Evolutionary conservation across 2,888 invertebrate genomes (phyloP), one percentile per base, ranked within the genome.

Genomic region (Lasiommata megera): DNA sequence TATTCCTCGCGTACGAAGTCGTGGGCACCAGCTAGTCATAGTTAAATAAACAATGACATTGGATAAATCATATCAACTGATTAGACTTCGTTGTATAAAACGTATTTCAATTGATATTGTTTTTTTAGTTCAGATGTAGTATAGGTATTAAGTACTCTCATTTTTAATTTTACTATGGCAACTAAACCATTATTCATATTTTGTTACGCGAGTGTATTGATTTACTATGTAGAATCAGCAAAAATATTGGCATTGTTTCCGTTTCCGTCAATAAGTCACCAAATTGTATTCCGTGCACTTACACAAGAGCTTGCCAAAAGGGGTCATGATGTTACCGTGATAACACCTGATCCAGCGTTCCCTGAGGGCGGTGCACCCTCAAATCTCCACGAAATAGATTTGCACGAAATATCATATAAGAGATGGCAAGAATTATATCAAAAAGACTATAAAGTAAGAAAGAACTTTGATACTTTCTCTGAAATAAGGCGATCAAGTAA

Each of bases 251-350:
- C 68, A 0, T 65, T 83, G 0, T 68, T 79, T 37, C 71, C 82
- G 1, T 64, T 69, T 1, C 75, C 84, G 1, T 79, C 80, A 0
- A 78, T 88, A 36, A 91, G 91, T 54, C 68, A 69, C 53, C 67
- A 67, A 58, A 31, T 62, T 0, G 65, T 65, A 1, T 71, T 72
- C 76, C 79, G 71, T n/a, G 67, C 72, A 18, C 51, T 88, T 0
- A 73, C 78, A 9, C 66, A 73, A 18, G 80, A 76, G 17, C 64
- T 89, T 12, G 72, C 72, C 0, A 67, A 62, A 34, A 65, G 74
- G 31, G 88, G 88, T 0, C 88, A 90, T 59, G 70, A 85, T 47
- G 51, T 89, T 0, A 73, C 76, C 0, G 69, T 84, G 0, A 59
- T 82, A 6, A 82, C 87, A 1, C 43, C 87, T n/a, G 58, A 82